phyloP scores from a whole-genome alignment of 2,888 invertebrate species.

The Petrolisthes manimaculis region DNA sequence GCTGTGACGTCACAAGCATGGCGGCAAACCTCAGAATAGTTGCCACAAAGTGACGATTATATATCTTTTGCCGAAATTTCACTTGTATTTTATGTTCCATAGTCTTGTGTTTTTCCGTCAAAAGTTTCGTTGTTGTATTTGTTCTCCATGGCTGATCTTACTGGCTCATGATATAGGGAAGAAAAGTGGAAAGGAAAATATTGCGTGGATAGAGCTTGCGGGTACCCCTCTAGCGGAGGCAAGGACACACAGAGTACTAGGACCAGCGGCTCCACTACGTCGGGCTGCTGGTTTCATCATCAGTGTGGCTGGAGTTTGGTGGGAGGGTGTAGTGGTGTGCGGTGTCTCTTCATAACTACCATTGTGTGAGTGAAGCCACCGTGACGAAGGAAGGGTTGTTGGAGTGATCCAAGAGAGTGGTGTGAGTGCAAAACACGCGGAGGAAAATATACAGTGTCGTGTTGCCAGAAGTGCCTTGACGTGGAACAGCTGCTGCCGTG shows the following conservation, averaged over 20 bases:
- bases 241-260: slow-evolving; percentile 24
- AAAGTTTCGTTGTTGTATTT: no score
- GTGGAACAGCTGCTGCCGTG: slow-evolving; percentile 17
- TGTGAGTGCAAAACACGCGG: background rate
- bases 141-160: no score
- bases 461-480: slow-evolving; percentile 4
- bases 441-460: background rate
- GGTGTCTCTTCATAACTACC: background rate
- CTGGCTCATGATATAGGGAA: background rate
- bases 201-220: background rate
- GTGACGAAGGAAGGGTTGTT: background rate
- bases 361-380: background rate
- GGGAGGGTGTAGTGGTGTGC: background rate
- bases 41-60: background rate
- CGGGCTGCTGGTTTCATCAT: slow-evolving; percentile 17
- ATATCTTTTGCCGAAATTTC: no score
- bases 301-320: background rate
- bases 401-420: background rate
- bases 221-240: background rate
- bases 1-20: slow-evolving; percentile 28
- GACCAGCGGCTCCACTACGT: slow-evolving; percentile 18
- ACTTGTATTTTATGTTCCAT: no score
- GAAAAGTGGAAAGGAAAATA: background rate
- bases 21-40: background rate
- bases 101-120: no score